phyloP scores from a whole-genome alignment of 1,140 invertebrate species.

The Drosophila ficusphila region DNA sequence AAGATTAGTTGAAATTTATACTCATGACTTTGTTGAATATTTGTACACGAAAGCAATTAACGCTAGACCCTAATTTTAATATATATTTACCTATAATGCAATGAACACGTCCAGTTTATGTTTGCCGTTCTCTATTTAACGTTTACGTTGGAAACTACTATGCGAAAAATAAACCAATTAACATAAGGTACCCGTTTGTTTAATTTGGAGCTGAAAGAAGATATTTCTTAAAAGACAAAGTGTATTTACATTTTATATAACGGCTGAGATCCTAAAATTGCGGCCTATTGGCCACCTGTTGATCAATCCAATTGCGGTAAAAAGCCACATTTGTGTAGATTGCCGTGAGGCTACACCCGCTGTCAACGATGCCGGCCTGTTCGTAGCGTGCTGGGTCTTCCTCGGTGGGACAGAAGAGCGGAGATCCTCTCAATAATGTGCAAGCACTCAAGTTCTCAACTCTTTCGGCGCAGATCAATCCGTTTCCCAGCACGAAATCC shows the following conservation, averaged over 20 bases:
- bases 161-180: constrained; percentile 50
- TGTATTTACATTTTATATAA: no score
- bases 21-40: constrained; percentile 68
- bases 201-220: no score
- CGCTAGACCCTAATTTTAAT: constrained; percentile 48
- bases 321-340: neutral
- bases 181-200: constrained; percentile 14
- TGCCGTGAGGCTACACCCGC: constrained; percentile 75
- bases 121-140: constrained; percentile 52
- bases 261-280: no score
- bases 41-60: constrained; percentile 46
- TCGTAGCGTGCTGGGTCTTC: constrained; percentile 84
- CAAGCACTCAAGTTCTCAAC: constrained; percentile 89
- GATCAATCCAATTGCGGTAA: neutral
- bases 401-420: constrained; percentile 87
- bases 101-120: constrained; percentile 66
- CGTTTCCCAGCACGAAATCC: no score
- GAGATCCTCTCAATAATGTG: constrained; percentile 90
- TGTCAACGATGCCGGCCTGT: constrained; percentile 88
- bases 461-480: constrained; percentile 86
- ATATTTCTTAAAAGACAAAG: no score
- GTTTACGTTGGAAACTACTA: constrained; percentile 57
- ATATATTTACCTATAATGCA: constrained; percentile 44
- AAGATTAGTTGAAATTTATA: constrained; percentile 59
- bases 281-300: neutral